Percentiles rank a stretch among this genome's conserved stretches.
Conservation (phyloP, 2,797 vertebrate species). For the Spinibarbus caldwelli region DNA sequence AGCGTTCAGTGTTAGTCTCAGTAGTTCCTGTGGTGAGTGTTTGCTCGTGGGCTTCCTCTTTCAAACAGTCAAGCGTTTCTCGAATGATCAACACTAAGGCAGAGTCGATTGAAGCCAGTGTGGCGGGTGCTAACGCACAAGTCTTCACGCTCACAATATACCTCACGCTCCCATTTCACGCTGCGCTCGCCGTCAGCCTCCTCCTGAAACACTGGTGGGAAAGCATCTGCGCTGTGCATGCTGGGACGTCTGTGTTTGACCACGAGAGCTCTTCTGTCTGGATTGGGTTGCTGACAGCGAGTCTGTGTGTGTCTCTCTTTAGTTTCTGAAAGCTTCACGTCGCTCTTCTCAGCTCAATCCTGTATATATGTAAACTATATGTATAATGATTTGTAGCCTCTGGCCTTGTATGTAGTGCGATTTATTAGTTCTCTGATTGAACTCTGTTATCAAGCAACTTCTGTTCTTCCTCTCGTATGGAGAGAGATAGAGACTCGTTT, state of each 20-base stretch:
- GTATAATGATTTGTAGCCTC: constrained; percentile 72
- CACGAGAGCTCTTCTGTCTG: neutral
- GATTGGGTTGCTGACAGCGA: too few species aligned
- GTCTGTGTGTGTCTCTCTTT: constrained; percentile 52
- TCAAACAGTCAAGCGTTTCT: neutral
- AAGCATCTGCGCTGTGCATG: neutral
- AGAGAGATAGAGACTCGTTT: constrained; percentile 54
- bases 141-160: neutral
- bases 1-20: constrained; percentile 8
- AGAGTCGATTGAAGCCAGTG: neutral
- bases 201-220: neutral
- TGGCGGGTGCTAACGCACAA: neutral
- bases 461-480: constrained; percentile 69
- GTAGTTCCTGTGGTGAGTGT: constrained; percentile 12
- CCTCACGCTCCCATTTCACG: neutral
- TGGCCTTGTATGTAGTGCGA: constrained; percentile 74
- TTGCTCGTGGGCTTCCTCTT: constrained; percentile 7
- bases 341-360: constrained; percentile 46
- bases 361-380: constrained; percentile 75
- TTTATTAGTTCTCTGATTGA: constrained; percentile 68
- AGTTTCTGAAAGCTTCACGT: neutral
- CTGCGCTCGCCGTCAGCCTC: neutral
- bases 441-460: constrained; percentile 60
- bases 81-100: constrained; percentile 19
- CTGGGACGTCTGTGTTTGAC: neutral